These are phyloP conservation scores for Heliconius ismenius DNA, from an alignment of 2,888 invertebrate species.

Conservation along the genomic window DNA sequence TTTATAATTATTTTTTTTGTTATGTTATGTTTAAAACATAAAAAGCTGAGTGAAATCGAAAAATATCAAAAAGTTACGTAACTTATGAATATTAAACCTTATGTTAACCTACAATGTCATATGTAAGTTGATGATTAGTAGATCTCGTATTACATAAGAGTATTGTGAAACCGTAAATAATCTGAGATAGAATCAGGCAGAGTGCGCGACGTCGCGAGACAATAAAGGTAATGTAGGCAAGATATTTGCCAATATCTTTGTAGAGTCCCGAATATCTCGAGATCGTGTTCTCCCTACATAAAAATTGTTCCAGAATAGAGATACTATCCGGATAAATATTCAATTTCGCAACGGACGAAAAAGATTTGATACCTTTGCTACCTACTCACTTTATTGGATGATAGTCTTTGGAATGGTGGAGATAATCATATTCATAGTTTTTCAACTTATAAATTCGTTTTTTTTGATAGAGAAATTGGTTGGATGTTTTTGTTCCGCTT, in stretches of 20 bases:
- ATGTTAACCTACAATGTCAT: background rate
- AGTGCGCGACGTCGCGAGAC: constrained; percentile 73
- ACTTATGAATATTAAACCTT: background rate
- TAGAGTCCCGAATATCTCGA: constrained; percentile 80
- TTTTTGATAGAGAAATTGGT: constrained; percentile 13
- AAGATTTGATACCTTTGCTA: constrained; percentile 81
- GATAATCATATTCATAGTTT: constrained; percentile 81
- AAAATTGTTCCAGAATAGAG: constrained; percentile 82
- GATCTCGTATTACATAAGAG: constrained; percentile 62
- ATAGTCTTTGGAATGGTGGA: constrained; percentile 78
- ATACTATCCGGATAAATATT: constrained; percentile 82
- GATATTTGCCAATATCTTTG: constrained; percentile 80
- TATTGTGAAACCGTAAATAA: constrained; percentile 73
- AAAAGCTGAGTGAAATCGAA: background rate
- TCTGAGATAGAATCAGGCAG: constrained; percentile 71
- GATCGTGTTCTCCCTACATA: constrained; percentile 81
- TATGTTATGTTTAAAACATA: no score
- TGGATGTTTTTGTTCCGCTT: background rate
- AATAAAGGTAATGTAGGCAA: constrained; percentile 81
- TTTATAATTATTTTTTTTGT: no score
- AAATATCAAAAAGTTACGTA: background rate
- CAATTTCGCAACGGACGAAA: constrained; percentile 81
- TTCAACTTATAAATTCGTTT: constrained; percentile 48
- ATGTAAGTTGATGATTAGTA: constrained; percentile 35
- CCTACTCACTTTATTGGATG: constrained; percentile 79